Evolutionary conservation across 2,113 vertebrate species (phyloP).

Genomic region (Anser cygnoides): DNA sequence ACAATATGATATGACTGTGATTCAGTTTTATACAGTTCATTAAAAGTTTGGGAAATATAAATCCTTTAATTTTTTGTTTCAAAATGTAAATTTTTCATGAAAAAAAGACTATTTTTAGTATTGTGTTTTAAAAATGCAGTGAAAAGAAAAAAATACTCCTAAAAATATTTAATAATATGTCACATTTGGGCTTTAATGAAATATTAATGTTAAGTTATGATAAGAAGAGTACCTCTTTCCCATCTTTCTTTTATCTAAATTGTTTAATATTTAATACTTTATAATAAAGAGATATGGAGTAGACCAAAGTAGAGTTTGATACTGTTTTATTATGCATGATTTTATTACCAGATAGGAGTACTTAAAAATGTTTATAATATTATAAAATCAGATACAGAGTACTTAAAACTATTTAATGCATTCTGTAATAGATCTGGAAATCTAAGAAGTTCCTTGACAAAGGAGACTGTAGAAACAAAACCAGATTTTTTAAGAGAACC

Average conservation of each 20-base stretch:
- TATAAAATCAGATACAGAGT: not conserved
- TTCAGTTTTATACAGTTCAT: not conserved
- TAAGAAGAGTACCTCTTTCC: conserved; percentile 31
- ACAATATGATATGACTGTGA: not conserved
- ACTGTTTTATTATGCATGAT: conserved; percentile 49
- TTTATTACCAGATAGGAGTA: conserved; percentile 33
- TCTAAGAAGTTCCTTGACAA: not conserved
- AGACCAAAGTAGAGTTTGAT: conserved; percentile 38
- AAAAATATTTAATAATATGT: conserved; percentile 28
- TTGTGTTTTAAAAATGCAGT: not conserved
- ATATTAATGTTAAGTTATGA: conserved; percentile 57
- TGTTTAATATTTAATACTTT: conserved; percentile 60
- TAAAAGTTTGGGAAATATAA: not conserved
- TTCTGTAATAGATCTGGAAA: not conserved
- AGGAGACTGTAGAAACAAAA: not conserved
- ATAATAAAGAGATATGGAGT: conserved; percentile 40
- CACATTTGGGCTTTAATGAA: conserved; percentile 55
- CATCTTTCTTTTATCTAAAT: conserved; percentile 51
- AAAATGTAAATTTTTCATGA: not conserved
- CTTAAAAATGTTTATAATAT: conserved; percentile 53
- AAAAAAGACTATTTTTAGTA: not conserved
- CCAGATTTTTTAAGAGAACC: not conserved
- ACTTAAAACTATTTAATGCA: not conserved
- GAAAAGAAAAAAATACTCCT: not conserved
- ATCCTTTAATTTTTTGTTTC: not conserved